phyloP scores from a whole-genome alignment of 2,797 vertebrate species.

The Oreortyx pictus region DNA sequence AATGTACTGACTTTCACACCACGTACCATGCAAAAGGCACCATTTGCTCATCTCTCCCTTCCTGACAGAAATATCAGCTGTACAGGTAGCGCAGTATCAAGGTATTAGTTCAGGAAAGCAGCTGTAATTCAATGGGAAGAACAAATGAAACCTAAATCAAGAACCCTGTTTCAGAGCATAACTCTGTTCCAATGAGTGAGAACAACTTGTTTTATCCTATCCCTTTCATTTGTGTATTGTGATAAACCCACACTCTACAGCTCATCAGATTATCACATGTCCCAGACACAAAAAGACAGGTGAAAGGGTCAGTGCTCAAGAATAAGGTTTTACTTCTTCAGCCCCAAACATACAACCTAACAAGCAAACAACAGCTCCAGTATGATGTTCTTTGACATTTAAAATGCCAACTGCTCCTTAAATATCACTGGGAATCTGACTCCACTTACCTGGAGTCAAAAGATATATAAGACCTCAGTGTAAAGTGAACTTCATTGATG shows the following conservation, averaged over 20 bases:
- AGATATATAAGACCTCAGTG: background rate
- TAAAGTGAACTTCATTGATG: background rate
- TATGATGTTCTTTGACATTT: too few relatives aligned
- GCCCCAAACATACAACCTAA: background rate
- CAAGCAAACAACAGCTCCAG: background rate
- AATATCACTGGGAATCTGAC: background rate
- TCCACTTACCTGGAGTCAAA: background rate
- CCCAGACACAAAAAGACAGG: background rate
- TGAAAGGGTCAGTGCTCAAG: background rate
- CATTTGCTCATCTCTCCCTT: background rate
- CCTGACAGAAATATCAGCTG: background rate
- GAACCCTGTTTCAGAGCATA: background rate
- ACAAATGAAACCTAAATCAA: background rate
- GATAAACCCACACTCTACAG: background rate
- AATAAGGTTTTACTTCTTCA: background rate
- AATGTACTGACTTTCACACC: background rate
- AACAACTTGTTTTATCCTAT: background rate
- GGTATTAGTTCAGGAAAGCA: background rate
- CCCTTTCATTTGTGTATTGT: background rate
- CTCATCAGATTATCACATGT: too few relatives aligned
- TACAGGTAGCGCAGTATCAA: background rate
- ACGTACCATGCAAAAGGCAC: background rate
- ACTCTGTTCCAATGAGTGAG: background rate
- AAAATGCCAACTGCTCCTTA: background rate
- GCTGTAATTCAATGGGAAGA: background rate